phyloP scores from a whole-genome alignment of 2,888 invertebrate species.

The Lasius fuliginosus region DNA sequence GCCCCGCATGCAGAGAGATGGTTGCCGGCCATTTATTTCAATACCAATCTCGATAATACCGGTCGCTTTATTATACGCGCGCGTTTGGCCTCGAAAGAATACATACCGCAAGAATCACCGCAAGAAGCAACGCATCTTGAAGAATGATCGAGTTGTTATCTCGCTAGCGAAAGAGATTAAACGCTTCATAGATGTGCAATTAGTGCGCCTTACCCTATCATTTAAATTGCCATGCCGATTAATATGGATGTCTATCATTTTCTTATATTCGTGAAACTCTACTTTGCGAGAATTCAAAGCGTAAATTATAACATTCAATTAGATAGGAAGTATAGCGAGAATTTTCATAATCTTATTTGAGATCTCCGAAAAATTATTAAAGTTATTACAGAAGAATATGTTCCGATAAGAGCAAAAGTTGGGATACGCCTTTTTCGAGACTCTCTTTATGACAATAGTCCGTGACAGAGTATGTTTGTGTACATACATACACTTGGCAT shows the following conservation, averaged over 20 bases:
- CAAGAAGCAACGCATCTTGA: background rate
- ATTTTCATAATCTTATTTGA: too few species aligned
- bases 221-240: constrained; percentile 23
- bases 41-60: constrained; percentile 72
- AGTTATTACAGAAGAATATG: too few species aligned
- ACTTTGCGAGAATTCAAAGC: constrained; percentile 4
- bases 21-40: constrained; percentile 70
- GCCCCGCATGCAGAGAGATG: constrained; percentile 16
- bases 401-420: too few species aligned
- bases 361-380: too few species aligned
- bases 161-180: constrained; percentile 23
- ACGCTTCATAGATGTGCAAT: constrained; percentile 19
- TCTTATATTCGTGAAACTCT: constrained; percentile 8
- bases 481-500: background rate
- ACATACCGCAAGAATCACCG: constrained; percentile 12
- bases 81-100: constrained; percentile 17
- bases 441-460: too few species aligned
- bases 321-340: too few species aligned
- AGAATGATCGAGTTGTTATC: constrained; percentile 14
- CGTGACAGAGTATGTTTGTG: too few species aligned
- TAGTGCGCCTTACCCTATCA: background rate
- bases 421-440: too few species aligned
- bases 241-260: constrained; percentile 21
- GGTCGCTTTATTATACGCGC: constrained; percentile 60
- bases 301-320: background rate